A percentile compares a stretch with the other conserved stretches of the same genome.
Conservation (phyloP, 2,797 vertebrate species). For the Oceanodroma leucorhoa region DNA sequence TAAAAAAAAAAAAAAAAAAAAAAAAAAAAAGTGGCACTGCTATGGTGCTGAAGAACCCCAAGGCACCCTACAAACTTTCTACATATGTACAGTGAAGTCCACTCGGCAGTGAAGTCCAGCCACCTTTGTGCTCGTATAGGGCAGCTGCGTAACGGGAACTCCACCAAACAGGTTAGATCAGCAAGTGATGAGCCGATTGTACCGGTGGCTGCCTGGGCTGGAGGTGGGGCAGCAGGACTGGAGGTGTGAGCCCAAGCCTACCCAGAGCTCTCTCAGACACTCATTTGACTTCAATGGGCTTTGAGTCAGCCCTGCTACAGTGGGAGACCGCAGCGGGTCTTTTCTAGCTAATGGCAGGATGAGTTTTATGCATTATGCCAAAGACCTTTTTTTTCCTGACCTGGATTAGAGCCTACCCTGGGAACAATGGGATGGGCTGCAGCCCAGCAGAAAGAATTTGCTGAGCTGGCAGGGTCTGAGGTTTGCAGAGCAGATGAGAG, state of each 20-base stretch:
- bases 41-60: background rate
- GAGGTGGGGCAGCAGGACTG: background rate
- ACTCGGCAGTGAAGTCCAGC: background rate
- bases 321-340: background rate
- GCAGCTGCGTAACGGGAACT: background rate
- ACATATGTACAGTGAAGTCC: constrained; percentile 58
- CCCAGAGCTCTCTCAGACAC: background rate
- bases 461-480: constrained; percentile 54
- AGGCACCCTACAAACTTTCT: constrained; percentile 41
- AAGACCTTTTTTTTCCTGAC: constrained; percentile 56
- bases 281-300: background rate
- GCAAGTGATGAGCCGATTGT: background rate
- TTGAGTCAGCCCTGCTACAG: constrained; percentile 41
- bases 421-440: constrained; percentile 61
- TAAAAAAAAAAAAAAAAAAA: background rate
- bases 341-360: constrained; percentile 49
- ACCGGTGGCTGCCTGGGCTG: background rate
- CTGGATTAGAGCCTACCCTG: constrained; percentile 62
- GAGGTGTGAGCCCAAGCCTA: background rate
- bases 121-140: background rate
- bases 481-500: constrained; percentile 62
- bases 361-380: constrained; percentile 47
- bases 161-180: background rate
- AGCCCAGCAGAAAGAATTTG: constrained; percentile 62
- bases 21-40: accelerated